Percentiles rank a stretch among this genome's conserved stretches.
phyloP scores from a whole-genome alignment of 1,140 invertebrate genomes.

The Eurytemora carolleeae region DNA sequence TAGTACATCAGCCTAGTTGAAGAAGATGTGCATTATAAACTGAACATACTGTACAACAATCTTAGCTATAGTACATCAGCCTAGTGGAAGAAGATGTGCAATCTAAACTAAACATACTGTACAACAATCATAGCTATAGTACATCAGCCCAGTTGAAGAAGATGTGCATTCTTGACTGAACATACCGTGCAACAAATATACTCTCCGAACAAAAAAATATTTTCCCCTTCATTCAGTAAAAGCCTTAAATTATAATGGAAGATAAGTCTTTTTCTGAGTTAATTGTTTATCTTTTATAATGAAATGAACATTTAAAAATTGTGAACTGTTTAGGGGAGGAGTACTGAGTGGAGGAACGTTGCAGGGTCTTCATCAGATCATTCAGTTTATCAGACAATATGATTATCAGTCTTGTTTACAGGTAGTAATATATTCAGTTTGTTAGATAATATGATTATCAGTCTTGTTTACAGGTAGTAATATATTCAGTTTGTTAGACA shows the following conservation, averaged over 20 bases:
- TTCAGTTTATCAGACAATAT: background rate
- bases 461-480: background rate
- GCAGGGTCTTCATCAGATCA: background rate
- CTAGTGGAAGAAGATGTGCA: too few relatives aligned
- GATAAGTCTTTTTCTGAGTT: background rate
- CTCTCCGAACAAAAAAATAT: too few relatives aligned
- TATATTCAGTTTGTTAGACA: background rate
- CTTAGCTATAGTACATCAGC: too few relatives aligned
- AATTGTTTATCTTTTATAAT: background rate
- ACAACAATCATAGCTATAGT: too few relatives aligned
- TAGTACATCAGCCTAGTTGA: too few relatives aligned
- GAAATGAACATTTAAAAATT: background rate
- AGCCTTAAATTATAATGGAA: too few relatives aligned
- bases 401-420: background rate
- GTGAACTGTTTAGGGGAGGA: background rate
- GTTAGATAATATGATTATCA: background rate
- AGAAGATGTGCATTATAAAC: too few relatives aligned
- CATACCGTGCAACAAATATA: background rate
- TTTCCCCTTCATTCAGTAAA: too few relatives aligned
- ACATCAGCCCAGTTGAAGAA: too few relatives aligned
- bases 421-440: background rate
- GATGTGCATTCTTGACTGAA: background rate
- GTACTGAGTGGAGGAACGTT: background rate
- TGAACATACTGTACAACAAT: too few relatives aligned
- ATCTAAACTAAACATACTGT: too few relatives aligned